These are phyloP conservation scores for Pimephales promelas DNA, from an alignment of 2,113 vertebrate species.

Conservation along the genomic window DNA sequence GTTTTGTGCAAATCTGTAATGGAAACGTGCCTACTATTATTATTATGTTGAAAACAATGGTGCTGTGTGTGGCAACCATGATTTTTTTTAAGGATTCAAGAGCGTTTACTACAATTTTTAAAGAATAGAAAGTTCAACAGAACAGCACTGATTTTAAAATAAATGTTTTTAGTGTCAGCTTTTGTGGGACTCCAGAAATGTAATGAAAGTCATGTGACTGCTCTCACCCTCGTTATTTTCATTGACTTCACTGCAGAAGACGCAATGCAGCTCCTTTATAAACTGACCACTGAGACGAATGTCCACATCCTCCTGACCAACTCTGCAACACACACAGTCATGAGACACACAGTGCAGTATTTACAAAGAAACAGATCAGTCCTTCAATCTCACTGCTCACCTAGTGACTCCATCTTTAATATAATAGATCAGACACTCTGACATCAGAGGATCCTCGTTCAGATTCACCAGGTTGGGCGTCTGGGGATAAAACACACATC, in stretches of 20 bases:
- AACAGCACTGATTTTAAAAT: background rate
- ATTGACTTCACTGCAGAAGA: conserved; percentile 83
- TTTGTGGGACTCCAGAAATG: background rate
- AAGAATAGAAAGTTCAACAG: background rate
- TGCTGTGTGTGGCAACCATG: background rate
- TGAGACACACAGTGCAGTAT: background rate
- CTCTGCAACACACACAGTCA: conserved; percentile 66
- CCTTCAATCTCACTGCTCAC: conserved; percentile 57
- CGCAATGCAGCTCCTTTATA: conserved; percentile 86
- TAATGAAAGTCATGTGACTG: background rate
- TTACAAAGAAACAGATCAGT: background rate
- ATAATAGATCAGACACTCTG: conserved; percentile 87
- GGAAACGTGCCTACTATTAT: no score
- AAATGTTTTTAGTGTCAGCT: background rate
- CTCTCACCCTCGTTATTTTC: conserved; percentile 77
- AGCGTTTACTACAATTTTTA: background rate
- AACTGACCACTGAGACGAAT: conserved; percentile 86
- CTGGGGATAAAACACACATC: conserved; percentile 63
- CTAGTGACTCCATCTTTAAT: conserved; percentile 89
- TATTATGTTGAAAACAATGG: background rate
- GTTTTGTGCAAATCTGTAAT: no score
- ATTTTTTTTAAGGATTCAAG: background rate
- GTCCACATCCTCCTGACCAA: conserved; percentile 86
- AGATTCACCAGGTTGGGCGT: conserved; percentile 88
- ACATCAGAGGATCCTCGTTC: conserved; percentile 89